Conservation (phyloP, 2,113 vertebrate genomes). For the Rafetus swinhoei region DNA sequence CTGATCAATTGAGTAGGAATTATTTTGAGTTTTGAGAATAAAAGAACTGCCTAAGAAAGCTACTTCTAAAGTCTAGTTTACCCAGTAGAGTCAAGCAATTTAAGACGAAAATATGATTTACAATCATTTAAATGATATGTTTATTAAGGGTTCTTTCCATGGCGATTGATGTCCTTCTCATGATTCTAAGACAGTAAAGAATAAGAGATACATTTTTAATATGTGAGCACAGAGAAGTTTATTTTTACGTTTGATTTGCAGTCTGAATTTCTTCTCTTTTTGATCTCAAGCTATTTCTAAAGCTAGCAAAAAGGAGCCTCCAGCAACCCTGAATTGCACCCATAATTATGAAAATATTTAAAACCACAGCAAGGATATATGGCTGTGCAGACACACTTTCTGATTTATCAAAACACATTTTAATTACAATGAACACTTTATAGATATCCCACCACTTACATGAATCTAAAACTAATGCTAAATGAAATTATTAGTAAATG, state of each 20-base stretch:
- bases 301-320: conserved; percentile 9
- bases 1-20: not conserved
- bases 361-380: conserved; percentile 9
- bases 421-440: not conserved
- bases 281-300: conserved; percentile 19
- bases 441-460: not conserved
- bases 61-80: not conserved
- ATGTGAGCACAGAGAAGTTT: not conserved
- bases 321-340: not conserved
- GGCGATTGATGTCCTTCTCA: not conserved
- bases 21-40: not conserved
- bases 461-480: not conserved
- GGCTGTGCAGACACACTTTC: not conserved
- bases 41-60: not conserved
- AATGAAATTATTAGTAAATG: conserved; percentile 8
- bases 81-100: not conserved
- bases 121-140: not conserved
- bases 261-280: not conserved
- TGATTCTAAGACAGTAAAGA: not conserved
- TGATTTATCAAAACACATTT: not conserved
- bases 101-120: not conserved
- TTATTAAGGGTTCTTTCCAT: not conserved
- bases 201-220: not conserved
- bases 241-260: not conserved
- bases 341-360: conserved; percentile 4